Percentiles rank a stretch among this genome's conserved stretches.
phyloP scores from a whole-genome alignment of 1,140 invertebrate species.

The Drosophila yakuba region DNA sequence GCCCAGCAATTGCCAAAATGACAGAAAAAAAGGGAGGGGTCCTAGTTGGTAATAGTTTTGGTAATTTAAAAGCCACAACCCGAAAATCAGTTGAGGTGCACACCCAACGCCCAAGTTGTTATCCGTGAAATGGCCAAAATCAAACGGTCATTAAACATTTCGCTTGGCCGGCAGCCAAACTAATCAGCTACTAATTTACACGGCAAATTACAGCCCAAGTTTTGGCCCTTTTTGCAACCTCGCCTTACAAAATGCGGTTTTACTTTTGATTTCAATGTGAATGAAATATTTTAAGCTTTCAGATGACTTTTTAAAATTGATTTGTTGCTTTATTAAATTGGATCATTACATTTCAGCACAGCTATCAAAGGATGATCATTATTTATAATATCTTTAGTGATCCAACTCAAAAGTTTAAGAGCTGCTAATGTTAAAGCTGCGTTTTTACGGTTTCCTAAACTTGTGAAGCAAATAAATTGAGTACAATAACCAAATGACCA shows the following conservation, averaged over 20 bases:
- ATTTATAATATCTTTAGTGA: neutral
- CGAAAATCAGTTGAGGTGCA: conserved; percentile 2
- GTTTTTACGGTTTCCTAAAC: neutral
- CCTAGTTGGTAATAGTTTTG: conserved; percentile 20
- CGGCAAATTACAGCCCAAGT: conserved; percentile 53
- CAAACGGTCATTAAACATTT: conserved; percentile 46
- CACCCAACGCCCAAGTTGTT: conserved; percentile 5
- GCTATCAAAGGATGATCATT: no score
- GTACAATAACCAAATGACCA: conserved; percentile 42
- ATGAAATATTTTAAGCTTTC: no score
- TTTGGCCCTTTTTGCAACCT: conserved; percentile 13
- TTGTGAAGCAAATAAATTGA: conserved; percentile 28
- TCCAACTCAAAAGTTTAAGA: neutral
- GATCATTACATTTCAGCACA: no score
- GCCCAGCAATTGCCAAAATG: conserved; percentile 64
- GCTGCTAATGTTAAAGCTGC: neutral
- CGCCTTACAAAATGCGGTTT: neutral
- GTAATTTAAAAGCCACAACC: conserved; percentile 11
- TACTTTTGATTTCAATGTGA: conserved; percentile 10
- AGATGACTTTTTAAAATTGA: no score
- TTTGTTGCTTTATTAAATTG: no score
- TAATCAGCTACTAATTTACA: conserved; percentile 75
- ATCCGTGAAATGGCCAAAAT: conserved; percentile 37
- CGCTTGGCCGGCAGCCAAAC: conserved; percentile 40
- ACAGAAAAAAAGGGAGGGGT: no score